phyloP scores from a whole-genome alignment of 1,140 invertebrate genomes.

The Aleiodes sp. region DNA sequence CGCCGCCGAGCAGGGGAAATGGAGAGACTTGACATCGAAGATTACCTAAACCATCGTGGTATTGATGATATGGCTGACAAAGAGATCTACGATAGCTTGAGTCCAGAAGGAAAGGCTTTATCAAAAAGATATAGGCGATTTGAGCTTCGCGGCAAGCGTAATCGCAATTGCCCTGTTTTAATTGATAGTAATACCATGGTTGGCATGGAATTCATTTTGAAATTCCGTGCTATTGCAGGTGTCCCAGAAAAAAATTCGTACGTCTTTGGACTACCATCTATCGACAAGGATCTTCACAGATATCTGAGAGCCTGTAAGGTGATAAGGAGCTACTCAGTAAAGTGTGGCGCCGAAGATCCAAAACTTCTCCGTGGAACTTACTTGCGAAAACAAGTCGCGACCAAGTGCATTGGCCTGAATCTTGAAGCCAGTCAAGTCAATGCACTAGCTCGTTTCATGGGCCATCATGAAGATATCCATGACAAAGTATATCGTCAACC shows the following conservation, averaged over 20 bases:
- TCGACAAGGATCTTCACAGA: background rate
- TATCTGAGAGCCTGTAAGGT: constrained; percentile 25
- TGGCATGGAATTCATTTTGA: constrained; percentile 2
- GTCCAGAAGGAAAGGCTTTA: constrained; percentile 17
- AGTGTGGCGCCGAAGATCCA: constrained; percentile 19
- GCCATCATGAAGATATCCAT: constrained; percentile 30
- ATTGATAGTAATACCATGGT: background rate
- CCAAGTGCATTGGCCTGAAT: constrained; percentile 18
- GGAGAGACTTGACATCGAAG: constrained; percentile 27
- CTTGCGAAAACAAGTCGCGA: constrained; percentile 32
- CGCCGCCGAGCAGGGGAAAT: constrained; percentile 31
- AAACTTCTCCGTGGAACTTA: constrained; percentile 23
- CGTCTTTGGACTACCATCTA: constrained; percentile 23
- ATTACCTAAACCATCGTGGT: constrained; percentile 22
- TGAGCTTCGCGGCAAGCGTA: constrained; percentile 29
- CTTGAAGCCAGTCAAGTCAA: constrained; percentile 15
- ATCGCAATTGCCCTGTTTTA: constrained; percentile 28
- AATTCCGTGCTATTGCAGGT: constrained; percentile 16
- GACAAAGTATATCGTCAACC: background rate
- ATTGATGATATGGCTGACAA: constrained; percentile 13
- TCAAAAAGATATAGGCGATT: constrained; percentile 31
- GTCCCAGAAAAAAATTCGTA: constrained; percentile 1
- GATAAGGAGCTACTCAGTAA: constrained; percentile 20
- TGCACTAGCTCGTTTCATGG: constrained; percentile 32
- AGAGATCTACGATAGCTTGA: constrained; percentile 24